These are phyloP conservation scores for Amphipyra tragopoginis DNA, from an alignment of 2,888 invertebrate species.

Conservation along the genomic window DNA sequence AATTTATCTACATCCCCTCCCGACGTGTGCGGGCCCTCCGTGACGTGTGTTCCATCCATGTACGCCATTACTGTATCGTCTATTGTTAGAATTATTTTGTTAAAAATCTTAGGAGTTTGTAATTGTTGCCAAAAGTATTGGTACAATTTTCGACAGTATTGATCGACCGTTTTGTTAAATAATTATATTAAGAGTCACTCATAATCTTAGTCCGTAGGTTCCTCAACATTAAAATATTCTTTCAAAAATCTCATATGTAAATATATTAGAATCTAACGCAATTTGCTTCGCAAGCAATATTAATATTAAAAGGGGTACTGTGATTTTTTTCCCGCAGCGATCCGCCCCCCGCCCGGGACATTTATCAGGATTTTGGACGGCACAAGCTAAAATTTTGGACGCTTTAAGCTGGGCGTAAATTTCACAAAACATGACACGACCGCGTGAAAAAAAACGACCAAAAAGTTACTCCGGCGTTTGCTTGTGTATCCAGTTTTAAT, in stretches of 20 bases:
- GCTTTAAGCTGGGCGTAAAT: conserved; percentile 89
- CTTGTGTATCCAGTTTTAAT: conserved; percentile 59
- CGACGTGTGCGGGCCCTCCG: conserved; percentile 71
- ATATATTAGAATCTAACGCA: conserved; percentile 62
- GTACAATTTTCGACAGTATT: neutral
- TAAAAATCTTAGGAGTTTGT: conserved; percentile 7
- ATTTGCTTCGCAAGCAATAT: conserved; percentile 72
- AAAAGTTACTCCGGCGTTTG: conserved; percentile 75
- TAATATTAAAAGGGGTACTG: conserved; percentile 78
- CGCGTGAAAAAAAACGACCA: conserved; percentile 77
- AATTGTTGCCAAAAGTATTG: conserved; percentile 2
- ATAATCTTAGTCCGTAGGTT: too few species aligned
- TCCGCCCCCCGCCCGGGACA: conserved; percentile 82
- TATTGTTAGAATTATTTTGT: conserved; percentile 56
- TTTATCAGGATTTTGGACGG: conserved; percentile 92
- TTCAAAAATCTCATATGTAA: conserved; percentile 27
- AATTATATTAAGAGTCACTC: too few species aligned
- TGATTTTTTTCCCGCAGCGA: conserved; percentile 76
- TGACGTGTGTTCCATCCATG: conserved; percentile 70
- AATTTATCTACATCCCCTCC: conserved; percentile 79
- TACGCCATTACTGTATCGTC: conserved; percentile 74
- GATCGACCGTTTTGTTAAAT: too few species aligned
- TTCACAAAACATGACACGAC: conserved; percentile 86
- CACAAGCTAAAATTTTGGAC: conserved; percentile 91
- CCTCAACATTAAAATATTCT: neutral